Evolutionary conservation across 2,113 vertebrate genomes (phyloP).

Genomic region (Marmota monax): DNA sequence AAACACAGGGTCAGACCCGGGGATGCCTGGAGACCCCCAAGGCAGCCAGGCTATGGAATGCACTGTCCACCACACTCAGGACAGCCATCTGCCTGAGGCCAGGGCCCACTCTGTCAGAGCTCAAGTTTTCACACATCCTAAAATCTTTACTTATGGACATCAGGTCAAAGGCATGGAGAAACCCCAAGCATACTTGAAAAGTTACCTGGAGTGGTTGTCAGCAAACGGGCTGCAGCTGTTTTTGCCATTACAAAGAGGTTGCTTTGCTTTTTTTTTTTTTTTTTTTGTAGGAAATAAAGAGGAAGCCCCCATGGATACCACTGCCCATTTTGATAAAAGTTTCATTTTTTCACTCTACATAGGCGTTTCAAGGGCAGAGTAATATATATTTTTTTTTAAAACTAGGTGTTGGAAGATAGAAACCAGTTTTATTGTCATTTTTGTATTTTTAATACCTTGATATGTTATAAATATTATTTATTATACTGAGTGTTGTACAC

Average conservation of each 20-base stretch:
- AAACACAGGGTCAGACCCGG: not conserved
- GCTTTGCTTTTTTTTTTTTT: no score
- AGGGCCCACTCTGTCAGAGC: not conserved
- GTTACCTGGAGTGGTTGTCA: constrained; percentile 47
- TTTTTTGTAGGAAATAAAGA: not conserved
- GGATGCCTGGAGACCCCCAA: not conserved
- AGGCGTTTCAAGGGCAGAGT: not conserved
- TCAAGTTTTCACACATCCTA: constrained; percentile 23
- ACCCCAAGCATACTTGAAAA: constrained; percentile 7
- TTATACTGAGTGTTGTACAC: not conserved
- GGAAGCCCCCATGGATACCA: not conserved
- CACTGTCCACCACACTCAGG: not conserved
- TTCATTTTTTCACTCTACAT: not conserved
- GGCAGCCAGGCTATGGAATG: not conserved
- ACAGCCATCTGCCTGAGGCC: not conserved
- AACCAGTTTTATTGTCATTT: constrained; percentile 26
- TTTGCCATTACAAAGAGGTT: constrained; percentile 3
- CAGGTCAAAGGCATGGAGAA: constrained; percentile 59
- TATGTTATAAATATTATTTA: not conserved
- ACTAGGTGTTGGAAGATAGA: not conserved
- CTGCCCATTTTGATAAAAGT: constrained; percentile 45
- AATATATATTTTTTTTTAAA: not conserved
- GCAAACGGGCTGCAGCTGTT: constrained; percentile 56
- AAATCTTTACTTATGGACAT: constrained; percentile 49
- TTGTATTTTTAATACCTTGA: not conserved